A percentile compares a stretch with the other conserved stretches of the same genome.
phyloP scores from a whole-genome alignment of 1,140 invertebrate genomes.

The Amphibalanus amphitrite region DNA sequence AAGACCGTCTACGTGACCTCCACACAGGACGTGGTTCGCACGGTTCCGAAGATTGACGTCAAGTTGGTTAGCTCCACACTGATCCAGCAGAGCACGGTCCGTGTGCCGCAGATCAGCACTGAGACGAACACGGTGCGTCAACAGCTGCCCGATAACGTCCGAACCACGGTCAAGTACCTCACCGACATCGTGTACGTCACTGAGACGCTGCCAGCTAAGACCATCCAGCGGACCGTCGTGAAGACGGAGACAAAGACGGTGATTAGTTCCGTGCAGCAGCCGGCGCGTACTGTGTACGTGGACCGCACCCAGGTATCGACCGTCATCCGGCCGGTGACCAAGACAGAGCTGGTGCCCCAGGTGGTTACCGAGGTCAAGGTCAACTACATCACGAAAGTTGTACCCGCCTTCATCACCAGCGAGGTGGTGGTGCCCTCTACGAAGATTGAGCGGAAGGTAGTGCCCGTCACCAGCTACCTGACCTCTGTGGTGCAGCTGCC shows the following conservation, averaged over 20 bases:
- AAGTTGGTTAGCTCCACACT: no score
- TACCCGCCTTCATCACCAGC: no score
- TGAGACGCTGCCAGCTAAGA: slow-evolving; percentile 9
- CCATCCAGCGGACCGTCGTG: slow-evolving; percentile 9
- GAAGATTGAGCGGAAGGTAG: neutral
- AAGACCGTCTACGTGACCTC: no score
- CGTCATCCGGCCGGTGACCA: slow-evolving; percentile 11
- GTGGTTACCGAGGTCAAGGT: slow-evolving; percentile 9
- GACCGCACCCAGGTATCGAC: slow-evolving; percentile 12
- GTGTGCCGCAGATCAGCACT: slow-evolving; percentile 10
- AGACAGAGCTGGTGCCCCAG: slow-evolving; percentile 12
- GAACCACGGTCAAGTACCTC: slow-evolving; percentile 9
- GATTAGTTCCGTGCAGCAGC: slow-evolving; percentile 11
- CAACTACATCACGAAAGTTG: no score
- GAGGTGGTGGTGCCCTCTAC: no score
- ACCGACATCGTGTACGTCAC: slow-evolving; percentile 13
- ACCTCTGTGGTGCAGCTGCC: slow-evolving; percentile 6
- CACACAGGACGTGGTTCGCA: no score
- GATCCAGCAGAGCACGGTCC: no score
- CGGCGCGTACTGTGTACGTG: slow-evolving; percentile 10
- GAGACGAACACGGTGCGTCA: slow-evolving; percentile 13
- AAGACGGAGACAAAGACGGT: slow-evolving; percentile 11
- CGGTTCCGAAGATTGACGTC: no score
- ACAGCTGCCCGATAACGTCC: no score
- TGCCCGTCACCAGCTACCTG: slow-evolving; percentile 5